phyloP scores from a whole-genome alignment of 2,888 invertebrate genomes.

The Tanaodytes sp. region DNA sequence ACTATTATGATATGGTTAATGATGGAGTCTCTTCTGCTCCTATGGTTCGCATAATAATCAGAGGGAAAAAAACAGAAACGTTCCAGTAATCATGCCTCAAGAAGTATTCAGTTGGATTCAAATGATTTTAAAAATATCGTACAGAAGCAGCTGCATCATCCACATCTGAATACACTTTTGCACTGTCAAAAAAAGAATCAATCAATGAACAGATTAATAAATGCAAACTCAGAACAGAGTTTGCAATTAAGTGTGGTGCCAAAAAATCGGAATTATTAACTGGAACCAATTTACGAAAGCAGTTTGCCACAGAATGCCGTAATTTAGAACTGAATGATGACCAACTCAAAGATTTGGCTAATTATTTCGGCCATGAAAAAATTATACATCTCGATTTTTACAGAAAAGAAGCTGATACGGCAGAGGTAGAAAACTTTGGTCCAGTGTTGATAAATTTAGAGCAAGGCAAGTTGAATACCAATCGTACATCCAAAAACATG shows the following conservation, averaged over 20 bases:
- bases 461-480: too few relatives aligned
- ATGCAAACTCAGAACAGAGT: not conserved
- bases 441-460: slow-evolving; percentile 4
- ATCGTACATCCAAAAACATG: too few relatives aligned
- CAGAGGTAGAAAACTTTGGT: slow-evolving; percentile 15
- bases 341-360: slow-evolving; percentile 23
- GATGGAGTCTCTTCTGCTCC: not conserved
- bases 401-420: slow-evolving; percentile 7
- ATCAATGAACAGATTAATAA: not conserved
- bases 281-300: slow-evolving; percentile 19
- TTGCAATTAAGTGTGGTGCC: slow-evolving; percentile 2
- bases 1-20: not conserved
- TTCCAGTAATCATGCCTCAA: not conserved
- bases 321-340: slow-evolving; percentile 7
- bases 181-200: not conserved
- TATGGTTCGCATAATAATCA: slow-evolving; percentile 5
- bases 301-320: slow-evolving; percentile 17
- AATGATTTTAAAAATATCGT: slow-evolving; percentile 5
- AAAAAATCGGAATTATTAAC: slow-evolving; percentile 2
- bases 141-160: not conserved
- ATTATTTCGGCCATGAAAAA: slow-evolving; percentile 21
- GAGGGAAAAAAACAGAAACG: slow-evolving; percentile 3
- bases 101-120: slow-evolving; percentile 8
- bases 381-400: slow-evolving; percentile 15
- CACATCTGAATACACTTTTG: not conserved